A percentile compares a stretch with the other conserved stretches of the same genome.
These are phyloP conservation scores for Myotis vivesi DNA, from an alignment of 2,797 vertebrate species.

Conservation along the genomic window DNA sequence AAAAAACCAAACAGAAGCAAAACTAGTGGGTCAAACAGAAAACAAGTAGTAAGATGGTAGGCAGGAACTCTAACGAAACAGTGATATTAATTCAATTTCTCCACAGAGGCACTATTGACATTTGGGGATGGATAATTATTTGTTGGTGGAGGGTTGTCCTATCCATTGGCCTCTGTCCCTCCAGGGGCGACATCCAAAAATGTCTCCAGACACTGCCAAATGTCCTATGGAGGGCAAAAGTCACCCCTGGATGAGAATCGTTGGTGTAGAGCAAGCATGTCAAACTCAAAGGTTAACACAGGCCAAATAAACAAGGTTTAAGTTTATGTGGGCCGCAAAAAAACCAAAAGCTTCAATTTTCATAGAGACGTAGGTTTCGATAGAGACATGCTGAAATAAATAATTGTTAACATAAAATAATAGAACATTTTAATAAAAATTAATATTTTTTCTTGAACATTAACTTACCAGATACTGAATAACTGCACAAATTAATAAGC, in stretches of 20 bases:
- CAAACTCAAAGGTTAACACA: too few relatives aligned
- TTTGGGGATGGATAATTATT: neutral
- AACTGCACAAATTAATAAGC: too few relatives aligned
- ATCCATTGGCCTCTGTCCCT: neutral
- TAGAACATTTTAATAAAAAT: too few relatives aligned
- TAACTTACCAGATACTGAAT: too few relatives aligned
- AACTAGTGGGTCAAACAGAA: neutral
- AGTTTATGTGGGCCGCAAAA: too few relatives aligned
- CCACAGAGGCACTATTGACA: neutral
- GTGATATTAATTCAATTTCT: neutral
- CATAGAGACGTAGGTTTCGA: too few relatives aligned
- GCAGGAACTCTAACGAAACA: neutral
- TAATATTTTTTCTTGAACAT: too few relatives aligned
- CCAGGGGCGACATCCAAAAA: neutral
- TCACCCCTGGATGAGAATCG: neutral
- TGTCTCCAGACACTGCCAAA: conserved; percentile 11
- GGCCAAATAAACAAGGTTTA: too few relatives aligned
- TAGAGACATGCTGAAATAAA: too few relatives aligned
- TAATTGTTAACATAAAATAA: too few relatives aligned
- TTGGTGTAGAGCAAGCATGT: neutral
- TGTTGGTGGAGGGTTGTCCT: neutral
- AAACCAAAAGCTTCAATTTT: too few relatives aligned
- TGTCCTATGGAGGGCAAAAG: neutral
- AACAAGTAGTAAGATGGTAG: conserved; percentile 7
- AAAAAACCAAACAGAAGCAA: neutral